phyloP scores from a whole-genome alignment of 2,113 vertebrate genomes.

The Prolemur simus region DNA sequence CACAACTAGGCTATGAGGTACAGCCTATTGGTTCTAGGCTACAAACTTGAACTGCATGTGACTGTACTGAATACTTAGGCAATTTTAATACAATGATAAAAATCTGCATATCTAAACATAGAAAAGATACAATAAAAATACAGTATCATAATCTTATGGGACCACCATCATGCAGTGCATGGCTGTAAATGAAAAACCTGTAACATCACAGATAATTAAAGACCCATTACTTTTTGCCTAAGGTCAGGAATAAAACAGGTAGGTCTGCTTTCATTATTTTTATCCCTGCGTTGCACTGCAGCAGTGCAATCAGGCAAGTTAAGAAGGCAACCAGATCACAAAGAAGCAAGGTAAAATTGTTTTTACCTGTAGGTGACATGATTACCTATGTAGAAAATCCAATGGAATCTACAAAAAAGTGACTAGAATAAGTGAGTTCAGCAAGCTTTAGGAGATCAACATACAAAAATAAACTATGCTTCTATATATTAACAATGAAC shows the following conservation, averaged over 20 bases:
- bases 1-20: background rate
- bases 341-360: background rate
- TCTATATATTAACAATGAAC: background rate
- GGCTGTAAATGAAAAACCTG: background rate
- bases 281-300: background rate
- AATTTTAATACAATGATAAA: background rate
- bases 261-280: background rate
- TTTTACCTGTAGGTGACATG: background rate
- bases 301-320: background rate
- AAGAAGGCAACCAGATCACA: background rate
- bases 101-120: background rate
- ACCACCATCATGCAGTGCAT: background rate
- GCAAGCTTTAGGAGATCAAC: background rate
- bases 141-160: background rate
- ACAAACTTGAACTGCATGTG: background rate
- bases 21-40: background rate
- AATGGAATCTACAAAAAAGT: background rate
- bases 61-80: background rate
- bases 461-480: background rate
- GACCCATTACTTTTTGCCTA: background rate
- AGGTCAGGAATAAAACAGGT: background rate
- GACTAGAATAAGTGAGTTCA: background rate
- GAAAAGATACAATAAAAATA: background rate
- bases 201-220: background rate
- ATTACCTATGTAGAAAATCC: background rate